Evolutionary conservation across 2,113 vertebrate species (phyloP).

Genomic region (Zosterops borbonicus): DNA sequence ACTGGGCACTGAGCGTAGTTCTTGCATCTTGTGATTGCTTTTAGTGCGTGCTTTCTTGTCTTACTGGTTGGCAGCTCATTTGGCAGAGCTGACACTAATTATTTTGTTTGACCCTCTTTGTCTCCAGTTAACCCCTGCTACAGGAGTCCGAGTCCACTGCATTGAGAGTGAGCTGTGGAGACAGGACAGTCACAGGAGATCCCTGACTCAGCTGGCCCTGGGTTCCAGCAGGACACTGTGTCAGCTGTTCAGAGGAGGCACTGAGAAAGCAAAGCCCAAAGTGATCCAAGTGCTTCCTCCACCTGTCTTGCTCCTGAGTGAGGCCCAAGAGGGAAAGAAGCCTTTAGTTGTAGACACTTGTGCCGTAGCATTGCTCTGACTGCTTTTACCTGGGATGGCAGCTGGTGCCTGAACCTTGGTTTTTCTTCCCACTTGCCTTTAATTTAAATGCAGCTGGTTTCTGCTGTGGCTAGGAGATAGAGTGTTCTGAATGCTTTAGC

Average conservation of each 20-base stretch:
- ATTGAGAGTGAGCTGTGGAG: accelerated
- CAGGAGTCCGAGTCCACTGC: neutral
- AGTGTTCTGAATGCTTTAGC: neutral
- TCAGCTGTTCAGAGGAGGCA: neutral
- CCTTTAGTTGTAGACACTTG: neutral
- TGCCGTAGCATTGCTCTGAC: accelerated
- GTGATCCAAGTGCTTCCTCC: neutral
- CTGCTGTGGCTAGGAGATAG: neutral
- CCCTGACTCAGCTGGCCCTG: neutral
- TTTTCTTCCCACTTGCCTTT: neutral
- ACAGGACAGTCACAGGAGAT: neutral
- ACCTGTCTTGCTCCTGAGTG: neutral
- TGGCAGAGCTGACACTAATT: neutral
- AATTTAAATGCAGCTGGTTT: neutral
- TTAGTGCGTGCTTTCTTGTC: neutral
- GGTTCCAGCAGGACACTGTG: neutral
- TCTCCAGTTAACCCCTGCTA: neutral
- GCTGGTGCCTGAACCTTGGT: neutral
- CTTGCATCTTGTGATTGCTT: neutral
- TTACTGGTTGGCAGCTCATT: neutral
- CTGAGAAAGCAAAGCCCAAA: neutral
- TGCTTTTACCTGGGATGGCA: neutral
- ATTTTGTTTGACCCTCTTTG: neutral
- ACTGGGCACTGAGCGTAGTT: neutral
- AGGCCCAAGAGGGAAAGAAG: neutral